Conservation (phyloP, 2,113 vertebrate genomes). For the Fregata magnificens region DNA sequence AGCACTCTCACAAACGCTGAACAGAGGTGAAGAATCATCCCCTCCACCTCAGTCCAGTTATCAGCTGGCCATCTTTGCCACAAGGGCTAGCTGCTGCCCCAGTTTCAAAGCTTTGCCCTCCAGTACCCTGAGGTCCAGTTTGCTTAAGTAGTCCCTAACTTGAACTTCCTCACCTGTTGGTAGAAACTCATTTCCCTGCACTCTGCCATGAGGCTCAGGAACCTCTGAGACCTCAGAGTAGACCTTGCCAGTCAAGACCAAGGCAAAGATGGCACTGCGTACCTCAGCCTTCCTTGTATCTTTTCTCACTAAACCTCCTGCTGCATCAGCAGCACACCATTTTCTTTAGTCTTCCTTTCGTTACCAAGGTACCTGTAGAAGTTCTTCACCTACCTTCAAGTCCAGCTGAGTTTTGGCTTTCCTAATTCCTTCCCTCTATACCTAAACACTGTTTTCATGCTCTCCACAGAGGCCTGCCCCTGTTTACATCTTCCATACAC, state of each 20-base stretch:
- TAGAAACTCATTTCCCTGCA: neutral
- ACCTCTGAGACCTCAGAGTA: neutral
- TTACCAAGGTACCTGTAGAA: neutral
- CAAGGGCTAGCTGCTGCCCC: neutral
- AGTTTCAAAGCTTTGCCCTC: neutral
- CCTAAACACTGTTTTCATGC: neutral
- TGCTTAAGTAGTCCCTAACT: neutral
- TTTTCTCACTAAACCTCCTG: neutral
- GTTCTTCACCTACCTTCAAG: neutral
- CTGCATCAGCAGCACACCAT: neutral
- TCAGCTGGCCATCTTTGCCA: fast-evolving
- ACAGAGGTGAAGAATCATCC: neutral
- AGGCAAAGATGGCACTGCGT: neutral
- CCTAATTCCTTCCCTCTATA: neutral
- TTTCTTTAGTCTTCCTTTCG: neutral
- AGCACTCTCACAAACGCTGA: neutral
- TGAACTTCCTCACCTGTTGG: neutral
- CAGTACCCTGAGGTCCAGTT: neutral
- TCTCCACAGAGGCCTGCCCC: neutral
- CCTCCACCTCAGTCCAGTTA: neutral
- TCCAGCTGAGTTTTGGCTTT: neutral
- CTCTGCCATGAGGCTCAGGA: neutral
- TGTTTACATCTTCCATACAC: neutral
- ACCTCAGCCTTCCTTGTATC: neutral
- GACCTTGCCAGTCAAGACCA: neutral